Conservation (phyloP, 2,888 invertebrate genomes). For the Tuta absoluta region DNA sequence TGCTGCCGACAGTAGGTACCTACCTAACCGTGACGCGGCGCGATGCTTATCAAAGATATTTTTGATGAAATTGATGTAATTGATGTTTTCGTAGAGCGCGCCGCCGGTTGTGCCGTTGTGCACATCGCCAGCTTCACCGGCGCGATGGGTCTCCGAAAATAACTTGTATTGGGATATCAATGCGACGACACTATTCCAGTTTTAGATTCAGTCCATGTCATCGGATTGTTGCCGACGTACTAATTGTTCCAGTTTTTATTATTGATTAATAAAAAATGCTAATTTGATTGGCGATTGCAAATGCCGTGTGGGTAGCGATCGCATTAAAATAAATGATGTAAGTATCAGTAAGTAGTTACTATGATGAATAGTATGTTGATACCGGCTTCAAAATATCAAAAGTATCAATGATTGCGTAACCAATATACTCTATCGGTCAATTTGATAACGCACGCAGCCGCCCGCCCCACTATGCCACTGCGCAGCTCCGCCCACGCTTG, state of each 20-base stretch:
- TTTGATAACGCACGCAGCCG: too few species aligned
- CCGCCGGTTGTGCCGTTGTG: too few species aligned
- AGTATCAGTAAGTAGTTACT: neutral
- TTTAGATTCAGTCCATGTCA: neutral
- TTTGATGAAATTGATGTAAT: neutral
- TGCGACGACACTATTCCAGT: neutral
- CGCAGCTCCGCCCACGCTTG: too few species aligned
- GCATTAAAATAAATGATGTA: neutral
- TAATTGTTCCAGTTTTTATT: constrained; percentile 1
- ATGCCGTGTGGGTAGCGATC: neutral
- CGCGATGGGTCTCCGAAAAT: neutral
- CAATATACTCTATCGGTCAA: too few species aligned
- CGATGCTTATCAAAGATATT: neutral
- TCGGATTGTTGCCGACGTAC: neutral
- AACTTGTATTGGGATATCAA: neutral
- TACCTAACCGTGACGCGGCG: too few species aligned
- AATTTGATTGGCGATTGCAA: neutral
- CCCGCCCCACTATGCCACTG: too few species aligned
- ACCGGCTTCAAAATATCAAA: neutral
- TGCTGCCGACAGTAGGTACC: neutral
- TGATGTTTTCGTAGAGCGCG: neutral
- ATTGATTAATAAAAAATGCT: constrained; percentile 1
- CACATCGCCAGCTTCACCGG: neutral
- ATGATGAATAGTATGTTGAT: neutral
- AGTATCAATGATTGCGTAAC: constrained; percentile 22